Base-by-base conservation (phyloP, 1,140 invertebrate genomes). In the Atta colombica region DNA sequence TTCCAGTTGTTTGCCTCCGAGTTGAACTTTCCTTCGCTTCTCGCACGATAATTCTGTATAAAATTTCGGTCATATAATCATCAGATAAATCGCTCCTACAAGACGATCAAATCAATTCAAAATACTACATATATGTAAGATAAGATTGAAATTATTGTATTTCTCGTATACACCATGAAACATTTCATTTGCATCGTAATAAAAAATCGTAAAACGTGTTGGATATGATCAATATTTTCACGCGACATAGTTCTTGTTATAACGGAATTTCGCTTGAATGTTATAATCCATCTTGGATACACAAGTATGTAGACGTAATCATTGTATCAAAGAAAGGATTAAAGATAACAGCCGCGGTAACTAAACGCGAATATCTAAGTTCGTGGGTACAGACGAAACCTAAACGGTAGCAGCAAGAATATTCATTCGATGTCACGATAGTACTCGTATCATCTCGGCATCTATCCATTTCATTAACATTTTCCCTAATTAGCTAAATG, bases 351-450 rank as follows among this genome's bases (percentile, higher is more conserved):
- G 69, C 61, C 25, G 53, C 55, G 55, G 39, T 55, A 84, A 74
- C 68, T 84, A 84, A 84, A 84, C 2, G 68, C 68, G 68, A 72
- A 72, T 69, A 74, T 74, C 55, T 84, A 69, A 74, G 55, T 45
- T n/a, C 49, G 68, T 74, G 80, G 39, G 71, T 75, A 84, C 69
- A 10, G 25, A 74, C 69, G 69, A 58, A 72, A 60, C 39, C 60
- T 84, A 71, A 84, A 84, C 80, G 80, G 69, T 84, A 25, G 28
- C 14, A 14, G 55, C 69, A 21, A 49, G 39, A 84, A 61, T 51
- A 51, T 63, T 84, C 69, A 35, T 31, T 74, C 45, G 69, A 84
- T 84, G 71, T 61, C 28, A 58, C 69, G 35, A 84, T 82, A 81
- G 12, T 35, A 45, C 39, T 45, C 55, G 55, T 45, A 45, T n/a